A percentile compares a stretch with the other conserved stretches of the same genome.
Conservation (phyloP, 2,888 invertebrate species). For the Galeruca laticollis region DNA sequence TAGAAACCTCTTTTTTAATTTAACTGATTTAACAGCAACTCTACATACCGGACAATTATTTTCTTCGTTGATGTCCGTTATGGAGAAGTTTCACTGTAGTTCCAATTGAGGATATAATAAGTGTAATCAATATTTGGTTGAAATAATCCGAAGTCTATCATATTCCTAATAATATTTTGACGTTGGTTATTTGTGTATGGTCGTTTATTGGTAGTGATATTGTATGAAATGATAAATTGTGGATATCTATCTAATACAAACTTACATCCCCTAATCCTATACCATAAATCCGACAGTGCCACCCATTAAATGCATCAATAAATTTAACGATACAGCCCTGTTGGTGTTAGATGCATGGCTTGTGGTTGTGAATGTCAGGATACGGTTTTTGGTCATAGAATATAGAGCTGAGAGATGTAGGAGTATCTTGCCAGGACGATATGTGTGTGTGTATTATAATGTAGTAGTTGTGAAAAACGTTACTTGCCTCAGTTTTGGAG, state of each 20-base stretch:
- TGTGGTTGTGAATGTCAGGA: conserved; percentile 52
- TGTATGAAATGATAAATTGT: not conserved
- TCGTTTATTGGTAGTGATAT: not conserved
- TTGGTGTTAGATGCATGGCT: conserved; percentile 62
- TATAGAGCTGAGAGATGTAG: conserved; percentile 28
- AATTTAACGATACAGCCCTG: conserved; percentile 62
- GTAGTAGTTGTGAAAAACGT: conserved; percentile 21
- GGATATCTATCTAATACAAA: not conserved
- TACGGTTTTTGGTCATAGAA: conserved; percentile 35
- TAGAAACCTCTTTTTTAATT: too few species aligned
- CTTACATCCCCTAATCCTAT: not conserved
- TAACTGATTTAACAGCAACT: too few species aligned
- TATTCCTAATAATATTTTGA: too few species aligned
- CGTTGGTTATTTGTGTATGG: too few species aligned
- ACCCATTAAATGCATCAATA: conserved; percentile 58
- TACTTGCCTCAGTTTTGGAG: not conserved
- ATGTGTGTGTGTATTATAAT: conserved; percentile 23
- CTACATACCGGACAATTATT: too few species aligned
- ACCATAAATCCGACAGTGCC: conserved; percentile 12
- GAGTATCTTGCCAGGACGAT: conserved; percentile 17
- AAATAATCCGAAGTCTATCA: too few species aligned
- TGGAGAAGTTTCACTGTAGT: too few species aligned
- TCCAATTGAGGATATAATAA: too few species aligned
- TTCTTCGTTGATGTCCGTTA: too few species aligned
- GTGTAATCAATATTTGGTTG: too few species aligned